phyloP scores from a whole-genome alignment of 2,797 vertebrate species.

The Acomys russatus region DNA sequence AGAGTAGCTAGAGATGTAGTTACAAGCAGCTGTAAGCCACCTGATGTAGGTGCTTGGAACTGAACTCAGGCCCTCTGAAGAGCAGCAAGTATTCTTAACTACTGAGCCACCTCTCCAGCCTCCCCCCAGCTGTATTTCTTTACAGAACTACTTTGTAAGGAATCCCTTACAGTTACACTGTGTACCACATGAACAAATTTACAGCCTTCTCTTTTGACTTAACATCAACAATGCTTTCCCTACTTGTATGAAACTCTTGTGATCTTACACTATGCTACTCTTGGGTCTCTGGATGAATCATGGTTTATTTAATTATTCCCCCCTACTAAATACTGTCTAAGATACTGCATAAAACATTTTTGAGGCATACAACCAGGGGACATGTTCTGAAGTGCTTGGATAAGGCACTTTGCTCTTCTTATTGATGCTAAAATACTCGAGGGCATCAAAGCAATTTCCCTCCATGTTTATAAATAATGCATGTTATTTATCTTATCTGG shows the following conservation, averaged over 20 bases:
- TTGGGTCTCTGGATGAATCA: not conserved
- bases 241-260: not conserved
- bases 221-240: not conserved
- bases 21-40: not conserved
- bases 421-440: not conserved
- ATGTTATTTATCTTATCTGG: not conserved
- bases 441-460: not conserved
- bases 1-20: not conserved
- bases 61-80: not conserved
- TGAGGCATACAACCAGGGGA: not conserved
- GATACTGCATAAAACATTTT: not conserved
- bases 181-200: not conserved
- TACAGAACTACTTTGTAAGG: not conserved
- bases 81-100: not conserved
- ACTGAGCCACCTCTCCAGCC: not conserved
- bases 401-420: not conserved
- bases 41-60: not conserved
- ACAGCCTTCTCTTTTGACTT: not conserved
- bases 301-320: constrained; percentile 1
- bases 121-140: not conserved
- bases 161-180: not conserved
- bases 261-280: not conserved
- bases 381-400: not conserved
- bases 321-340: not conserved
- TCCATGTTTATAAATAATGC: not conserved